Conservation (phyloP, 2,797 vertebrate genomes). For the Meda fulgida region DNA sequence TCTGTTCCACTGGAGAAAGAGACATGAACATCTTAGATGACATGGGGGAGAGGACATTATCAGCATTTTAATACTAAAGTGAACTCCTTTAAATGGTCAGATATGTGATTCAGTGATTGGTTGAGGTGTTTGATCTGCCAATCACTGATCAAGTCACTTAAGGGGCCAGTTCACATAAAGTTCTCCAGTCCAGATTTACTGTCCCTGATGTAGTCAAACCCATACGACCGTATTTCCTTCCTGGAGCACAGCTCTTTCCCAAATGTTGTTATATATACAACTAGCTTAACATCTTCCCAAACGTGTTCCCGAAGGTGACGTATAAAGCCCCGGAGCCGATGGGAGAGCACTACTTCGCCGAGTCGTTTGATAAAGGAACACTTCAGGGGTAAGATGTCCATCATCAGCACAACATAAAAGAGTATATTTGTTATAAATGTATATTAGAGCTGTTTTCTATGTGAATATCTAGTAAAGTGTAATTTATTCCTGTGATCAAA, state of each 20-base stretch:
- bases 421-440: neutral
- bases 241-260: neutral
- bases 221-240: neutral
- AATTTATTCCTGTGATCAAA: too few species aligned
- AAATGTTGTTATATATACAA: neutral
- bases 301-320: constrained; percentile 82
- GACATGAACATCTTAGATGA: too few species aligned
- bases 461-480: too few species aligned
- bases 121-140: neutral
- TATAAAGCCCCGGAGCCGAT: constrained; percentile 93
- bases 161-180: neutral
- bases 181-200: neutral
- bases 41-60: rapidly evolving
- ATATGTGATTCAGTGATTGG: neutral
- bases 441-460: too few species aligned
- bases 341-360: constrained; percentile 91
- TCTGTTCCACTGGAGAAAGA: too few species aligned
- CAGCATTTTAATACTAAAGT: too few species aligned
- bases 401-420: too few species aligned
- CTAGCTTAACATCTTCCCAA: neutral
- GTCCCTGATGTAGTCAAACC: neutral
- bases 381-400: constrained; percentile 86
- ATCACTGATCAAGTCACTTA: neutral
- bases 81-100: too few species aligned
- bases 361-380: constrained; percentile 93